phyloP scores from a whole-genome alignment of 2,113 vertebrate genomes.

The Spea bombifrons region DNA sequence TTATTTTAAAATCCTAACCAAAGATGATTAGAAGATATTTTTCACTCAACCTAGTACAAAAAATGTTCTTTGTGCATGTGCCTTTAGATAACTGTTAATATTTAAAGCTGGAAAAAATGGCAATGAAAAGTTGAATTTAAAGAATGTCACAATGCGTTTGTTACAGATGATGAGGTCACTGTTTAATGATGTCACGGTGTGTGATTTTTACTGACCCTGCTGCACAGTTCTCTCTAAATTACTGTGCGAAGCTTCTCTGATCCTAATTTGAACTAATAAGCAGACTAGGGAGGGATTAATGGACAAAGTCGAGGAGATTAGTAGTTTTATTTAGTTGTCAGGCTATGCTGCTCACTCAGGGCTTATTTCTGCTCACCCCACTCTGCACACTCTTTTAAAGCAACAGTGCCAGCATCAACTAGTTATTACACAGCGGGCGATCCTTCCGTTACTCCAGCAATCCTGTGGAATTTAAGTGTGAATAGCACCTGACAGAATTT shows the following conservation, averaged over 20 bases:
- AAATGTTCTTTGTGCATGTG: no score
- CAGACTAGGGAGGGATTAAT: constrained; percentile 42
- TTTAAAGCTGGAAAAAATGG: no score
- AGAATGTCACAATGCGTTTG: no score
- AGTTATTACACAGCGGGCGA: no score
- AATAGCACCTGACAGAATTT: no score
- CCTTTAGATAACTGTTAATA: no score
- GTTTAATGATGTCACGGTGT: constrained; percentile 9
- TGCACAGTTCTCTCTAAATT: not conserved
- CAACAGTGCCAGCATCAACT: not conserved
- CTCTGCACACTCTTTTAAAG: constrained; percentile 5
- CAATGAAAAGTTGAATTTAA: no score
- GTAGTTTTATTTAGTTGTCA: constrained; percentile 30
- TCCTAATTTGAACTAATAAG: constrained; percentile 43
- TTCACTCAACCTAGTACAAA: no score
- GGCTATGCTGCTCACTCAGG: constrained; percentile 4
- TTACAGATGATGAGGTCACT: not conserved
- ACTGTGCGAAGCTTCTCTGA: constrained; percentile 30
- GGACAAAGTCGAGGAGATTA: constrained; percentile 38
- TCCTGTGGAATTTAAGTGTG: no score
- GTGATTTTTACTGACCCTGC: not conserved
- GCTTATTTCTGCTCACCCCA: constrained; percentile 6
- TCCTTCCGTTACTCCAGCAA: no score
- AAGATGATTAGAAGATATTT: no score
- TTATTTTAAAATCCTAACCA: no score